Conservation (phyloP, 2,113 vertebrate species). For the Lamprotornis superbus region DNA sequence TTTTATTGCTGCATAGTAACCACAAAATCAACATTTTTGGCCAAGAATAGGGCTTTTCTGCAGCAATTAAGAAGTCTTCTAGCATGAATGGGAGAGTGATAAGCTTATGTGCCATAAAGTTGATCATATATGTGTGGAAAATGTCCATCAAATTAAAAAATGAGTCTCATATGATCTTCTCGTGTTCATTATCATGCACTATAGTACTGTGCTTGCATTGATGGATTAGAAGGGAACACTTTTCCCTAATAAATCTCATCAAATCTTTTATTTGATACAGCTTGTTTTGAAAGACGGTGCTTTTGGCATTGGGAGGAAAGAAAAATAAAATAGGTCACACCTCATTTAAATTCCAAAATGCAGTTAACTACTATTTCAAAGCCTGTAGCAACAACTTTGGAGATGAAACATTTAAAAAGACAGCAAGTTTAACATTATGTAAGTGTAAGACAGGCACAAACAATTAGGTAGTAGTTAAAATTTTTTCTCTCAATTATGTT, state of each 20-base stretch:
- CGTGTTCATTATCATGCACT: neutral
- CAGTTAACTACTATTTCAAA: conserved; percentile 36
- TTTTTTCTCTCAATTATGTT: neutral
- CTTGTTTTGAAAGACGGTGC: conserved; percentile 8
- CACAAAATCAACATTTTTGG: neutral
- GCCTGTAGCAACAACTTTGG: conserved; percentile 16
- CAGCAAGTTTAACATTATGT: neutral
- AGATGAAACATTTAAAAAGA: conserved; percentile 15
- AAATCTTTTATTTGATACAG: neutral
- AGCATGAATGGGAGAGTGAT: neutral
- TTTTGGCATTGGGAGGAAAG: neutral
- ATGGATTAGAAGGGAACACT: neutral
- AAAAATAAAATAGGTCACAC: neutral
- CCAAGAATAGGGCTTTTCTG: neutral
- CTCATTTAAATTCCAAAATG: conserved; percentile 42
- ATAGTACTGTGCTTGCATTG: neutral
- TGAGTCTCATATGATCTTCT: neutral
- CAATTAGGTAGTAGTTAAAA: neutral
- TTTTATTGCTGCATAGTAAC: neutral
- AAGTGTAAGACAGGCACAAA: neutral
- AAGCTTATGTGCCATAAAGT: neutral
- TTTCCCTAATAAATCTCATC: neutral
- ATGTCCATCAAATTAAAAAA: neutral
- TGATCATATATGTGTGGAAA: neutral
- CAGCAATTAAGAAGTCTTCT: neutral